Base-by-base conservation (phyloP, 2,113 vertebrate species). In the Lichenostomus cassidix region DNA sequence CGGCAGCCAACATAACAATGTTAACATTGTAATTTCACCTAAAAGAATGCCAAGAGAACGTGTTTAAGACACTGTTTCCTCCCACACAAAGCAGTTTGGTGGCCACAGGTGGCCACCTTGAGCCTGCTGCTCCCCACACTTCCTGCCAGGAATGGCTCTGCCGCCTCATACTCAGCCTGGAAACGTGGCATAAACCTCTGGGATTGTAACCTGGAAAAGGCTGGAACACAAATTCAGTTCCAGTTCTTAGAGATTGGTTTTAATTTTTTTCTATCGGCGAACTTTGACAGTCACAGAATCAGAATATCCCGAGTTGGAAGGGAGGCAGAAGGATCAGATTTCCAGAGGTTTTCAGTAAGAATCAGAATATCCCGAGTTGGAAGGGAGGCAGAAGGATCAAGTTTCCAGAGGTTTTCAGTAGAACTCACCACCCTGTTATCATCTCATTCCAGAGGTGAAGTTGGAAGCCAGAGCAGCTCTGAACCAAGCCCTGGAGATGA, bases 401-500 rank as follows among this genome's bases (percentile, higher is more conserved):
- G 25, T 39, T 42, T 31, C 63, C 35, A 41, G 47, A 41, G 21
- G 39, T 23, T 68, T 60, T 27, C 22, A 7, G 35, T 52, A 27
- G 8, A 49, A n/a, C 7, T 44, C 33, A 2, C 28, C 1, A 0
- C 33, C n/a, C 15, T 67, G 81, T 50, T 10, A 4, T 4, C 5
- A 10, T 22, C 62, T 2, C 73, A 4, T 98, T 98, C 65, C 96
- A 99, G 99, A 99, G 77, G 97, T 98, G 70, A 95, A 95, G 95
- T 50, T 98, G 55, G 99, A 99, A 97, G 99, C 99, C 74, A 98
- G 92, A 95, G 99, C 99, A 0, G 99, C 99, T 5, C 93, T 99
- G 87, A 98, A 98, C n/a, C 99, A 99, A 95, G 99, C 99, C 53
- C 94, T 99, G 77, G 99, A 99, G 93, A 99, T 99, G 99, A 99